Evolutionary conservation across 1,140 invertebrate species (phyloP).

Genomic region (Battus philenor): DNA sequence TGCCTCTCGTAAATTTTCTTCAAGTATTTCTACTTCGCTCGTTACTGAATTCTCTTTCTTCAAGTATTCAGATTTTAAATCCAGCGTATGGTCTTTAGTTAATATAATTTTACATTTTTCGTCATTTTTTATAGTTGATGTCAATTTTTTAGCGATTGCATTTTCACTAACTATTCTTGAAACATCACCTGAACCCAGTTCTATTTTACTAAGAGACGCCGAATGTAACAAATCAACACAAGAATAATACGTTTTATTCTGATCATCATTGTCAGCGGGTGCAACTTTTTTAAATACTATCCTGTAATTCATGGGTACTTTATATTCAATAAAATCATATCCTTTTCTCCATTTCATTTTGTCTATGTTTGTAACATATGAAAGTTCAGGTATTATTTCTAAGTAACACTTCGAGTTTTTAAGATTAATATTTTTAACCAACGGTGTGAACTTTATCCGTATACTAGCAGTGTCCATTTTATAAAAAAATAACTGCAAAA

Average conservation of each 20-base stretch:
- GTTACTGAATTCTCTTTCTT: too few relatives aligned
- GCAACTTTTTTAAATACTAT: constrained; percentile 41
- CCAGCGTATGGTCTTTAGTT: background rate
- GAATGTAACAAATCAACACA: constrained; percentile 49
- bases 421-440: constrained; percentile 33
- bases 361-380: constrained; percentile 42
- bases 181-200: constrained; percentile 32
- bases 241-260: constrained; percentile 48
- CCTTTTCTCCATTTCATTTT: constrained; percentile 48
- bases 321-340: constrained; percentile 38
- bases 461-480: constrained; percentile 39
- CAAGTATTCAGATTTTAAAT: background rate
- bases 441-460: constrained; percentile 45
- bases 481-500: constrained; percentile 23
- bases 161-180: constrained; percentile 43
- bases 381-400: constrained; percentile 54
- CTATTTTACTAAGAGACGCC: constrained; percentile 23
- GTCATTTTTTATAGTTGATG: background rate
- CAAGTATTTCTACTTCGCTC: too few relatives aligned
- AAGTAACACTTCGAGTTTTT: constrained; percentile 40
- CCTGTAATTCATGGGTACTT: constrained; percentile 53
- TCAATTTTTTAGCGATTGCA: constrained; percentile 21
- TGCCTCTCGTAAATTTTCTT: too few relatives aligned
- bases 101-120: constrained; percentile 5
- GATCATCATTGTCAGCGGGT: constrained; percentile 18